Evolutionary conservation across 2,888 invertebrate genomes (phyloP).

Genomic region (Romanomermis culicivorax): DNA sequence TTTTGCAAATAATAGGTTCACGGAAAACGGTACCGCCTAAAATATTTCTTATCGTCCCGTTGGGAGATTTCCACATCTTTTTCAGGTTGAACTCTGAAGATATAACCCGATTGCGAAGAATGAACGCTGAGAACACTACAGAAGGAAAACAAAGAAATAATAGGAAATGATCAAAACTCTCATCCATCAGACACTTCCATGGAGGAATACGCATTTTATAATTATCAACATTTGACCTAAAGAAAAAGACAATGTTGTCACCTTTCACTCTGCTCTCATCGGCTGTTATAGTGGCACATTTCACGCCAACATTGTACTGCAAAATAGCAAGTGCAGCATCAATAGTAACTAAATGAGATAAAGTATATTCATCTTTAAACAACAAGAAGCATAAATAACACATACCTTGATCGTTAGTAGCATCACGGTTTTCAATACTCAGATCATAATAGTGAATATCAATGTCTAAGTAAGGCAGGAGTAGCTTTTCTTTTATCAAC

Average conservation of each 20-base stretch:
- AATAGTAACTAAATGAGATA: slow-evolving; percentile 48
- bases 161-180: no score
- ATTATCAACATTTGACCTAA: background rate
- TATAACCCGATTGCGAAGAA: background rate
- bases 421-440: slow-evolving; percentile 79
- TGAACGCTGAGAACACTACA: background rate
- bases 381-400: background rate
- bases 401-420: slow-evolving; percentile 58
- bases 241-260: slow-evolving; percentile 14
- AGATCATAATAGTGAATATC: slow-evolving; percentile 80
- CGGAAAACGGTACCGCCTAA: slow-evolving; percentile 38
- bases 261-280: slow-evolving; percentile 78
- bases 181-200: no score
- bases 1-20: slow-evolving; percentile 39
- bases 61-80: slow-evolving; percentile 40
- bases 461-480: slow-evolving; percentile 80
- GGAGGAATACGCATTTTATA: no score
- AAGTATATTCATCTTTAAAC: background rate
- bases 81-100: slow-evolving; percentile 37
- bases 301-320: slow-evolving; percentile 92
- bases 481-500: slow-evolving; percentile 82
- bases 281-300: slow-evolving; percentile 92
- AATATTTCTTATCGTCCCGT: slow-evolving; percentile 39
- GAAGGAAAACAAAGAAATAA: no score
- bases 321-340: slow-evolving; percentile 90